phyloP scores from a whole-genome alignment of 2,888 invertebrate species.

The Epirrhoe tristata region DNA sequence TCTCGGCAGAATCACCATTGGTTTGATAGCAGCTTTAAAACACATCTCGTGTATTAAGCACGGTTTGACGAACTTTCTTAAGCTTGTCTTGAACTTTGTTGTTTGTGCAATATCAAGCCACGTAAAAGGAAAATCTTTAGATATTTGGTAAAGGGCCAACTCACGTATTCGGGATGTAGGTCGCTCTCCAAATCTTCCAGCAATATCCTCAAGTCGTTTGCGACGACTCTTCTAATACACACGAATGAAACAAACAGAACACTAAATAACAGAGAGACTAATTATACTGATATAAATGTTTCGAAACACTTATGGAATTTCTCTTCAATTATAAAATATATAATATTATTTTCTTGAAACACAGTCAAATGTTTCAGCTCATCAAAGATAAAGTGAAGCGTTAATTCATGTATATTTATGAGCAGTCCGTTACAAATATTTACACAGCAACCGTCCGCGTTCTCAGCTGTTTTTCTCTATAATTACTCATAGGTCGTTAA shows the following conservation, averaged over 20 bases:
- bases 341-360: slow-evolving; percentile 11
- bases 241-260: slow-evolving; percentile 27
- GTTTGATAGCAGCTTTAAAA: background rate
- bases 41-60: background rate
- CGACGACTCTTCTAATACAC: slow-evolving; percentile 17
- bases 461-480: slow-evolving; percentile 46
- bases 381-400: slow-evolving; percentile 26
- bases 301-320: slow-evolving; percentile 6
- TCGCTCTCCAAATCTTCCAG: slow-evolving; percentile 47
- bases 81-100: slow-evolving; percentile 23
- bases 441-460: slow-evolving; percentile 41
- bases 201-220: slow-evolving; percentile 26
- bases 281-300: background rate
- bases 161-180: slow-evolving; percentile 66
- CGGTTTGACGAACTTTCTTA: slow-evolving; percentile 15
- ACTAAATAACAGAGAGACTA: background rate
- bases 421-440: slow-evolving; percentile 36
- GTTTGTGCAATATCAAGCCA: slow-evolving; percentile 45
- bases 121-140: slow-evolving; percentile 55
- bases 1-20: background rate
- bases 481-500: slow-evolving; percentile 48
- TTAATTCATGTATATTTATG: slow-evolving; percentile 35
- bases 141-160: slow-evolving; percentile 71
- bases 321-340: slow-evolving; percentile 2
- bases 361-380: slow-evolving; percentile 13